phyloP scores from a whole-genome alignment of 2,113 vertebrate species.

The Amphilophus citrinellus region DNA sequence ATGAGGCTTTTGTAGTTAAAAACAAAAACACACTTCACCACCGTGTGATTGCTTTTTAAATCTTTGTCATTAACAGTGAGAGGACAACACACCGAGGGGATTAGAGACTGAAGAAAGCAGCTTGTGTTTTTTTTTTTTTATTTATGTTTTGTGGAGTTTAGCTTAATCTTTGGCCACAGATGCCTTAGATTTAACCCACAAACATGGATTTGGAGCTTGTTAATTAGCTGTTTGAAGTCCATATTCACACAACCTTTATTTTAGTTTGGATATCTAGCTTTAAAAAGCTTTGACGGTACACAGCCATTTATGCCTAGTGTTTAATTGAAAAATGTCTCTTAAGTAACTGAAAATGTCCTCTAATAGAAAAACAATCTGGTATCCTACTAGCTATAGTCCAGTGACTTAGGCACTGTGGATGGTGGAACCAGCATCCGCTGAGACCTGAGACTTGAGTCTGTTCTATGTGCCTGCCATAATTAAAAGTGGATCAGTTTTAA shows the following conservation, averaged over 20 bases:
- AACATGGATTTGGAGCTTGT: background rate
- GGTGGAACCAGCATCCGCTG: background rate
- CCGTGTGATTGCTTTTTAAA: constrained; percentile 7
- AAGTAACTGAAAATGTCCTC: background rate
- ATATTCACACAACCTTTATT: background rate
- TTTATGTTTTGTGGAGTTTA: background rate
- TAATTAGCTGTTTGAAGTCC: background rate
- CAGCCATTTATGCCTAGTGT: background rate
- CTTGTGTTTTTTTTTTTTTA: background rate
- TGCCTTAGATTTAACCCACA: constrained; percentile 3
- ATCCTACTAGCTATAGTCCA: background rate
- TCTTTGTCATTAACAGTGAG: background rate
- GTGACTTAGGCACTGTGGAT: background rate
- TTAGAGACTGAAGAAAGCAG: constrained; percentile 50
- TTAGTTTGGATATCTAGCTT: background rate
- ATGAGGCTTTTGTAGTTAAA: background rate
- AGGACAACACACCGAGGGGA: constrained; percentile 28
- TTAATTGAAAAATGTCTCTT: background rate
- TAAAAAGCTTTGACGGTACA: background rate
- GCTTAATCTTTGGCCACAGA: constrained; percentile 27
- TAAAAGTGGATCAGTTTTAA: background rate
- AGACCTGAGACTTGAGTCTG: background rate
- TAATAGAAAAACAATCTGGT: background rate
- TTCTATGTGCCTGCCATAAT: background rate
- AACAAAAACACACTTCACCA: constrained; percentile 13